phyloP scores from a whole-genome alignment of 2,113 vertebrate genomes.

The Syngnathus scovelli region DNA sequence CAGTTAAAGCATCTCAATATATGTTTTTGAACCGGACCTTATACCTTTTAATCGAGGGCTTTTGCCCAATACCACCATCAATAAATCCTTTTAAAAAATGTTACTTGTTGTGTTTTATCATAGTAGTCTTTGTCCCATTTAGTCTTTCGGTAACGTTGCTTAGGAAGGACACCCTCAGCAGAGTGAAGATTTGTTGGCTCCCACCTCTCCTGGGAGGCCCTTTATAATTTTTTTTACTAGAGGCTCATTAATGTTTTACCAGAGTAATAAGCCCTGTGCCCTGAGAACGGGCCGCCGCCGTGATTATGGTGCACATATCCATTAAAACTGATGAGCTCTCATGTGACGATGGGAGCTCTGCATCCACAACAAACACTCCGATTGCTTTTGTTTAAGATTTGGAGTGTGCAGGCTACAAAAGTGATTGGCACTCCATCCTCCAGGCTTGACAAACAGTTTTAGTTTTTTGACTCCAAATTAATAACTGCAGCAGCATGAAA shows the following conservation, averaged over 20 bases:
- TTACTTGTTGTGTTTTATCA: not conserved
- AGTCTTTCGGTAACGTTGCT: not conserved
- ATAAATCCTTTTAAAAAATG: not conserved
- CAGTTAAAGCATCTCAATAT: not conserved
- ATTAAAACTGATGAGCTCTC: slow-evolving; percentile 87
- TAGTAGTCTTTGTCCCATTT: not conserved
- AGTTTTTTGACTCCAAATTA: slow-evolving; percentile 46
- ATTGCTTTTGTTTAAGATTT: slow-evolving; percentile 52
- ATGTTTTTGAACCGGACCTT: too few species aligned
- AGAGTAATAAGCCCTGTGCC: slow-evolving; percentile 84
- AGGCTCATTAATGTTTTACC: slow-evolving; percentile 89
- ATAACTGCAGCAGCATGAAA: slow-evolving; percentile 57
- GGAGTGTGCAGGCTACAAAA: slow-evolving; percentile 13
- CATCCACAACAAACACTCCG: slow-evolving; percentile 53
- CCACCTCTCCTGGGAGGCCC: slow-evolving; percentile 72
- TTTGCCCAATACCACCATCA: slow-evolving; percentile 16
- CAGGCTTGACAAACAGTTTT: slow-evolving; percentile 40
- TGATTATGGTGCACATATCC: slow-evolving; percentile 84
- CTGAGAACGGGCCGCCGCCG: slow-evolving; percentile 74
- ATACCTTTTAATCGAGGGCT: too few species aligned
- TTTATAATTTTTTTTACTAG: slow-evolving; percentile 78
- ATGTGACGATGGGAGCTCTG: slow-evolving; percentile 53
- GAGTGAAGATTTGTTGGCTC: slow-evolving; percentile 18
- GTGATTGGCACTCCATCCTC: slow-evolving; percentile 37
- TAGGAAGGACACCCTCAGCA: slow-evolving; percentile 9